Conservation (phyloP, 2,888 invertebrate genomes). For the Agrochola lota region DNA sequence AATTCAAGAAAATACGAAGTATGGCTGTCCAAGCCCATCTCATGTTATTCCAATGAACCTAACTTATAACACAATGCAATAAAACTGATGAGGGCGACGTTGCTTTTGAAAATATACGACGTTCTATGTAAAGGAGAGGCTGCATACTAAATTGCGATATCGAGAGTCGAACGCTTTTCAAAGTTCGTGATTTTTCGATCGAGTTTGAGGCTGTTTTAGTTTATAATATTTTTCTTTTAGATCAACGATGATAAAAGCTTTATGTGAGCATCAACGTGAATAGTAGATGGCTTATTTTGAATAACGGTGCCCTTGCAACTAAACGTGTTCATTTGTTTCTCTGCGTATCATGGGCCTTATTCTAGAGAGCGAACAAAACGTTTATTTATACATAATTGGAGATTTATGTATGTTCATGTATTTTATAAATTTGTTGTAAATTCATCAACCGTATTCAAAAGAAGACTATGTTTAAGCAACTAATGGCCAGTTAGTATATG, state of each 20-base stretch:
- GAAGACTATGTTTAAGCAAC: background rate
- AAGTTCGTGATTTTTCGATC: conserved; percentile 23
- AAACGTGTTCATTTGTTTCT: background rate
- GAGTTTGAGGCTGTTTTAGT: background rate
- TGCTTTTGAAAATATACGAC: conserved; percentile 54
- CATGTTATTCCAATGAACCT: conserved; percentile 71
- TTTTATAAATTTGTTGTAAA: too few species aligned
- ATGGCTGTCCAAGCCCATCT: conserved; percentile 55
- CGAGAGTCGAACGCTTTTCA: conserved; percentile 15
- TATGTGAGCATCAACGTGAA: background rate
- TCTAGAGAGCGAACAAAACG: background rate
- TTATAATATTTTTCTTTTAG: background rate
- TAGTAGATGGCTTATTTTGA: background rate
- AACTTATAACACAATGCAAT: conserved; percentile 62
- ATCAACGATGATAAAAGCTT: background rate
- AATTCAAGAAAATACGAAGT: conserved; percentile 58
- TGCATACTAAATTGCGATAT: conserved; percentile 25
- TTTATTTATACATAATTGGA: background rate
- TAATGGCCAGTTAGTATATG: too few species aligned
- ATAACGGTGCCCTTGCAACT: background rate
- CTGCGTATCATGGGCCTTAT: background rate
- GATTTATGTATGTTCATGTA: background rate
- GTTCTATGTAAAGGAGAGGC: conserved; percentile 33
- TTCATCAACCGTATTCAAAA: background rate
- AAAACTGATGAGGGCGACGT: conserved; percentile 56